Conservation (phyloP, 2,113 vertebrate species). For the Pandion haliaetus region DNA sequence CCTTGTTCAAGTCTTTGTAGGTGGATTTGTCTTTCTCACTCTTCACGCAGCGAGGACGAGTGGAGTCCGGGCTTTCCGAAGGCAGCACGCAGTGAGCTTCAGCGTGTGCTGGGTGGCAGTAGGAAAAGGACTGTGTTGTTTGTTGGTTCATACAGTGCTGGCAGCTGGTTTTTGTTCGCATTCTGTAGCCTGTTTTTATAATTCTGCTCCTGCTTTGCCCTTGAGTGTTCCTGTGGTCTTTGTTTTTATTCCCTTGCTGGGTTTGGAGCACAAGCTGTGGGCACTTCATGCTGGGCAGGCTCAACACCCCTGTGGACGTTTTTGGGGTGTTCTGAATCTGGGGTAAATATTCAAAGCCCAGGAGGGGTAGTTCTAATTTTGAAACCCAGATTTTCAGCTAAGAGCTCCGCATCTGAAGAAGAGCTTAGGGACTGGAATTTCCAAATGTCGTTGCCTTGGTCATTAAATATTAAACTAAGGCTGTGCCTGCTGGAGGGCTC, state of each 20-base stretch:
- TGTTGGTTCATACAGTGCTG: not conserved
- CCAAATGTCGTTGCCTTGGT: not conserved
- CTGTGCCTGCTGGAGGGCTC: not conserved
- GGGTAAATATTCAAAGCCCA: not conserved
- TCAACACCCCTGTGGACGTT: not conserved
- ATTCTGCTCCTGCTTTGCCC: not conserved
- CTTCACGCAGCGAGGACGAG: rapidly evolving
- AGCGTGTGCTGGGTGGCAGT: rapidly evolving
- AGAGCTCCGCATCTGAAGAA: not conserved
- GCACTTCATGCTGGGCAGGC: rapidly evolving
- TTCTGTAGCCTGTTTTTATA: not conserved
- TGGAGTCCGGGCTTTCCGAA: not conserved
- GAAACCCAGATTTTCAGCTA: not conserved
- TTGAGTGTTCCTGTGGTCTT: not conserved
- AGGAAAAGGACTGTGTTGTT: not conserved
- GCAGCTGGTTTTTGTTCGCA: not conserved
- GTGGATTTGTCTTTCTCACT: not conserved
- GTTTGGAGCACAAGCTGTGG: not conserved
- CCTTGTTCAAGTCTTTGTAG: not conserved
- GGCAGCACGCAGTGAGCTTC: not conserved
- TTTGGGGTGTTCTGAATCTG: not conserved
- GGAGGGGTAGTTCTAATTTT: not conserved
- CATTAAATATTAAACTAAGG: conserved; percentile 19
- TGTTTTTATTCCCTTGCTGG: not conserved
- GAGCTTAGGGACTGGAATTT: conserved; percentile 1